A percentile compares a stretch with the other conserved stretches of the same genome.
Evolutionary conservation across 2,113 vertebrate species (phyloP).

Genomic region (Sinocyclocheilus maitianheensis): DNA sequence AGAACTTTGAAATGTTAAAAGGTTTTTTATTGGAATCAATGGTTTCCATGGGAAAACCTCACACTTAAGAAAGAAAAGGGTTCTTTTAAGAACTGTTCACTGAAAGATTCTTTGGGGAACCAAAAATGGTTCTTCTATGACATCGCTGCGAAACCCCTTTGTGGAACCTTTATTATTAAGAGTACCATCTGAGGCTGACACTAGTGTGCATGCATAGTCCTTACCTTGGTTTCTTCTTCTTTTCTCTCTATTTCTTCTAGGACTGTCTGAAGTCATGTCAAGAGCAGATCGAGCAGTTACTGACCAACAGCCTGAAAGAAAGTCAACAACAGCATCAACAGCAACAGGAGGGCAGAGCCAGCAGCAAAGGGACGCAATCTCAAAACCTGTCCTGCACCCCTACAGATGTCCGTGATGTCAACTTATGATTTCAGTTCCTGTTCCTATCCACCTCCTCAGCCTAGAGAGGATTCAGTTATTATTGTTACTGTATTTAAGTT

Average conservation of each 20-base stretch:
- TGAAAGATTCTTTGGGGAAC: too few species aligned
- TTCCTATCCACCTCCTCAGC: background rate
- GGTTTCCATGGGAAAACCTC: background rate
- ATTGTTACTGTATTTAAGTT: slow-evolving; percentile 50
- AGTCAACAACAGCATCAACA: slow-evolving; percentile 74
- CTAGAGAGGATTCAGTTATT: slow-evolving; percentile 49
- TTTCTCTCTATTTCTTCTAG: slow-evolving; percentile 63
- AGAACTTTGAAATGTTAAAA: background rate
- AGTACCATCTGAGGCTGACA: background rate
- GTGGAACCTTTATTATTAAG: background rate
- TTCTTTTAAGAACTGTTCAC: too few species aligned
- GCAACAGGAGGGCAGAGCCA: slow-evolving; percentile 69
- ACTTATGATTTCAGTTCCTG: slow-evolving; percentile 83
- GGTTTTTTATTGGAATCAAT: background rate
- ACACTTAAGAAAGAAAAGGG: too few species aligned
- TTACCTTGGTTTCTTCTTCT: background rate
- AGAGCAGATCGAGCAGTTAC: slow-evolving; percentile 93
- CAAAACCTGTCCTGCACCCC: slow-evolving; percentile 94
- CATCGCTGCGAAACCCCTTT: too few species aligned
- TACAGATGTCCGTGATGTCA: slow-evolving; percentile 92
- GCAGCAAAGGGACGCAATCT: slow-evolving; percentile 83
- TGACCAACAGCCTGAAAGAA: slow-evolving; percentile 86
- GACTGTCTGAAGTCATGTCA: slow-evolving; percentile 95
- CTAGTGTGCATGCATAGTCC: background rate
- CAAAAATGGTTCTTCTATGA: too few species aligned